Conservation (phyloP, 2,113 vertebrate genomes). For the Gobiocypris rarus region DNA sequence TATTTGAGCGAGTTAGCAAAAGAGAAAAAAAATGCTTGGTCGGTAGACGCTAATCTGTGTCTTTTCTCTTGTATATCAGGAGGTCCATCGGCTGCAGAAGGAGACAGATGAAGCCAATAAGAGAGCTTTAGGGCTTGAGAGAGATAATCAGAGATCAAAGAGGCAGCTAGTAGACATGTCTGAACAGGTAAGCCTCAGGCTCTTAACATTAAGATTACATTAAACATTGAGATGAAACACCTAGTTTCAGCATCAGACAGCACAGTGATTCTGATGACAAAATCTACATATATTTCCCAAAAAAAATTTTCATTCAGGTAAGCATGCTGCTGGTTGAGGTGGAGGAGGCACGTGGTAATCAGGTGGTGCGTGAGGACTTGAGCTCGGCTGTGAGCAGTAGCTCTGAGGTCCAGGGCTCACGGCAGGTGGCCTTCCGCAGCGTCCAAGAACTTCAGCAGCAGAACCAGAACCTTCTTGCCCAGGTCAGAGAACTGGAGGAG, state of each 20-base stretch:
- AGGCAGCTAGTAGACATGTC: conserved; percentile 89
- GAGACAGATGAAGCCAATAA: conserved; percentile 88
- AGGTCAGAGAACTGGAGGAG: conserved; percentile 87
- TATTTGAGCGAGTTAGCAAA: background rate
- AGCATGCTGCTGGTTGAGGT: conserved; percentile 89
- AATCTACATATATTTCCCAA: background rate
- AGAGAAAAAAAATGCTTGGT: background rate
- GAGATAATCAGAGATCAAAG: conserved; percentile 85
- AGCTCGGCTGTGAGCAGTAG: conserved; percentile 88
- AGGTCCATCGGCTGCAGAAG: conserved; percentile 89
- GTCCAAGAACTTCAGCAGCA: conserved; percentile 93
- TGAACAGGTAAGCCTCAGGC: conserved; percentile 77
- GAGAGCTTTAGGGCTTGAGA: conserved; percentile 79
- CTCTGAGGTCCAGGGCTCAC: conserved; percentile 83
- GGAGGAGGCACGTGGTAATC: conserved; percentile 89
- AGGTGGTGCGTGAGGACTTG: conserved; percentile 83
- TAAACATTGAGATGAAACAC: background rate
- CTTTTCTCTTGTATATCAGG: conserved; percentile 72
- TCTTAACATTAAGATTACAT: background rate
- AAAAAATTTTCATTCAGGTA: conserved; percentile 74
- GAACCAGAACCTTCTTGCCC: conserved; percentile 88
- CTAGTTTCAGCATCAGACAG: background rate
- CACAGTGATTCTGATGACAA: background rate
- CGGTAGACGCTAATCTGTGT: conserved; percentile 1
- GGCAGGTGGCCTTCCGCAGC: conserved; percentile 87